Evolutionary conservation across 1,140 invertebrate genomes (phyloP).

Genomic region (Leptonema lineaticorne): DNA sequence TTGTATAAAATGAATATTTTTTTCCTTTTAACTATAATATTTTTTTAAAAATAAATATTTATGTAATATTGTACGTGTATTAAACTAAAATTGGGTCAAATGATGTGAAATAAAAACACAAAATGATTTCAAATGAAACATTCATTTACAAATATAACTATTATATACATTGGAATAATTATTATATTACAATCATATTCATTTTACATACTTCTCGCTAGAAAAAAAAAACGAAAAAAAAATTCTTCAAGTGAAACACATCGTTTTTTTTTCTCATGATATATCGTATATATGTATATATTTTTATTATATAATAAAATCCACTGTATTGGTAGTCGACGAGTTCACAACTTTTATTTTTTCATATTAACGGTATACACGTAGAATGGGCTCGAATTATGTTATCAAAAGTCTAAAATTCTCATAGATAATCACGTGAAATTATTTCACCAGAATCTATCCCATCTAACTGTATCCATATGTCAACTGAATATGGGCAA

Average conservation of each 20-base stretch:
- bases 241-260: not conserved
- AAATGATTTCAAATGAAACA: conserved; percentile 17
- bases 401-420: not conserved
- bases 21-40: no score
- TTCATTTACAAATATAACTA: conserved; percentile 24
- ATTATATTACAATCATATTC: not conserved
- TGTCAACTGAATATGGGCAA: conserved; percentile 29
- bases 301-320: not conserved
- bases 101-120: not conserved
- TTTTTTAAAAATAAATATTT: no score
- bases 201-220: not conserved
- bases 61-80: no score
- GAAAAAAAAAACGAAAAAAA: not conserved
- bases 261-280: no score
- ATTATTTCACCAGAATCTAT: conserved; percentile 8
- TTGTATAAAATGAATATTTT: no score
- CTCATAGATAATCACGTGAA: not conserved
- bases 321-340: not conserved
- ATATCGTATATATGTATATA: not conserved
- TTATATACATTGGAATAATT: conserved; percentile 5
- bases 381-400: not conserved
- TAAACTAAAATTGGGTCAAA: not conserved
- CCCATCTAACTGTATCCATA: conserved; percentile 4
- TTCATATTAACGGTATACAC: not conserved
- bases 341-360: not conserved